Conservation (phyloP, 1,140 invertebrate genomes). For the Heterodera schachtii region DNA sequence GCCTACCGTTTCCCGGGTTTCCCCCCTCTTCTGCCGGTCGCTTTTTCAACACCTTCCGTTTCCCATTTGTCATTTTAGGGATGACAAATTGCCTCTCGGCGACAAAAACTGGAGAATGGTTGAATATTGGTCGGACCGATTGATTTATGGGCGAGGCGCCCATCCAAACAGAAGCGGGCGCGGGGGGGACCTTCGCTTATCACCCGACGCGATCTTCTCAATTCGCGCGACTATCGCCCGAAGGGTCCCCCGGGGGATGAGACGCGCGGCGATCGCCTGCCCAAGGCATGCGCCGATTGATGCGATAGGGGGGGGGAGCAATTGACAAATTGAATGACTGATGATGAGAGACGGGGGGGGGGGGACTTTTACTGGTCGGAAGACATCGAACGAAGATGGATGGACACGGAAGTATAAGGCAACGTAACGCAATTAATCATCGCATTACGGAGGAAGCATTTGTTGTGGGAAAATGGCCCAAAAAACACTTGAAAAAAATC, state of each 20-base stretch:
- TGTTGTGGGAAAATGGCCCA: neutral
- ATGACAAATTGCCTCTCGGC: constrained; percentile 5
- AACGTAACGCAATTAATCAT: neutral
- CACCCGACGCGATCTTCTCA: constrained; percentile 14
- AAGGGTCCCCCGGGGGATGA: neutral
- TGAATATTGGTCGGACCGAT: constrained; percentile 6
- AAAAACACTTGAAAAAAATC: too few species aligned
- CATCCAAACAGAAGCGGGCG: neutral
- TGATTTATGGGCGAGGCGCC: constrained; percentile 7
- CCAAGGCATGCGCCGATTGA: neutral
- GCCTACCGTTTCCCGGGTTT: neutral
- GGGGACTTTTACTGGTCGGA: neutral
- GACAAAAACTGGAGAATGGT: constrained; percentile 17
- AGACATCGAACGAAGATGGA: neutral
- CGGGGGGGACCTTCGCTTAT: neutral
- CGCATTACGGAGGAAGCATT: neutral
- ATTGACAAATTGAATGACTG: neutral
- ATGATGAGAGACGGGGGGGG: neutral
- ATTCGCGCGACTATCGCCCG: neutral
- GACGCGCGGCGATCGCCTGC: neutral
- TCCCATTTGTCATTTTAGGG: constrained; percentile 16
- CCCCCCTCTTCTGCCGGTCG: neutral
- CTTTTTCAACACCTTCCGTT: constrained; percentile 19
- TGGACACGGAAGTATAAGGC: neutral
- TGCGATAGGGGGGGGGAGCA: neutral